Evolutionary conservation across 2,797 vertebrate species (phyloP).

Genomic region (Liparis tanakae): DNA sequence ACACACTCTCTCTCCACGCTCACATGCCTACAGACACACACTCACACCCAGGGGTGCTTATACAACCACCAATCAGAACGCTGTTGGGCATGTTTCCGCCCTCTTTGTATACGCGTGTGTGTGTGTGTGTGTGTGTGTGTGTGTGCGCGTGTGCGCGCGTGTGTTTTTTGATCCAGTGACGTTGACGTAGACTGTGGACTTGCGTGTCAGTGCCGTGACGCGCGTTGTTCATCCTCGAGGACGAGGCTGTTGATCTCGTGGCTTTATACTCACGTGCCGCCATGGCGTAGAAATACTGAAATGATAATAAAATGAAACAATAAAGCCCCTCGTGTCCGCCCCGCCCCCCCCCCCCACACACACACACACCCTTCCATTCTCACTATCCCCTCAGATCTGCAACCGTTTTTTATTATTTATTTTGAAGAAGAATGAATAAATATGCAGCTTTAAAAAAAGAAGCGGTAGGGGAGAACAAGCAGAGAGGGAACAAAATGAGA

Average conservation of each 20-base stretch:
- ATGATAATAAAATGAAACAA: slow-evolving; percentile 19
- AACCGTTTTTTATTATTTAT: slow-evolving; percentile 18
- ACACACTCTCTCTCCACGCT: neutral
- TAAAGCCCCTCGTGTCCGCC: neutral
- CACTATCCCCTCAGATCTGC: slow-evolving; percentile 24
- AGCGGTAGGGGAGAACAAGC: neutral
- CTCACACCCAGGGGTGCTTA: slow-evolving; percentile 21
- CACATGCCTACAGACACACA: neutral
- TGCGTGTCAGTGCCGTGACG: slow-evolving; percentile 6
- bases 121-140: too few relatives aligned
- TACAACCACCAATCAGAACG: slow-evolving; percentile 28
- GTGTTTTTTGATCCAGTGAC: slow-evolving; percentile 40
- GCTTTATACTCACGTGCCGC: slow-evolving; percentile 44
- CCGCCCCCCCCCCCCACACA: neutral
- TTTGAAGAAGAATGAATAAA: slow-evolving; percentile 49
- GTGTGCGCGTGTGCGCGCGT: too few relatives aligned
- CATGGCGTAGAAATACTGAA: slow-evolving; percentile 43
- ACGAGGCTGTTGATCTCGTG: slow-evolving; percentile 52
- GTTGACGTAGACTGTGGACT: slow-evolving; percentile 49
- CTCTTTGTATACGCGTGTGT: neutral
- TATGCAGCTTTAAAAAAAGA: slow-evolving; percentile 6
- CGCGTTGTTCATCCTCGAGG: slow-evolving; percentile 30
- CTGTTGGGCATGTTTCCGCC: slow-evolving; percentile 56
- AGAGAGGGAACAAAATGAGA: slow-evolving; percentile 15
- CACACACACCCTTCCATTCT: neutral